Conservation (phyloP, 2,113 vertebrate species). For the Xiphophorus maculatus region DNA sequence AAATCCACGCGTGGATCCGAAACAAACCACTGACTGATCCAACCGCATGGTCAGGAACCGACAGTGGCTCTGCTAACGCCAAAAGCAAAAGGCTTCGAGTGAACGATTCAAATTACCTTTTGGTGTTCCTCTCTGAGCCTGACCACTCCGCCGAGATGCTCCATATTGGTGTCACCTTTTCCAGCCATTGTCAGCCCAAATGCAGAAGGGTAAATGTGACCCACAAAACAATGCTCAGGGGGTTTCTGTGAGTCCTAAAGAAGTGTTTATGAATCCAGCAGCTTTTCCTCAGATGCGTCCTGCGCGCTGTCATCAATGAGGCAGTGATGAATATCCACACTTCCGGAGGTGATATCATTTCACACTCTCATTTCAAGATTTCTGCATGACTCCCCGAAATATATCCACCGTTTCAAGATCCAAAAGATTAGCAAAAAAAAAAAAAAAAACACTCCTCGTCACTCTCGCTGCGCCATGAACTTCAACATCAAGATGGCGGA, state of each 20-base stretch:
- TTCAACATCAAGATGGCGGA: rapidly evolving
- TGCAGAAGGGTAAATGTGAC: slow-evolving; percentile 25
- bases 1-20: not conserved
- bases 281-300: slow-evolving; percentile 76
- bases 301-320: slow-evolving; percentile 79
- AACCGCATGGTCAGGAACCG: slow-evolving; percentile 42
- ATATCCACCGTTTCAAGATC: slow-evolving; percentile 51
- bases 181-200: slow-evolving; percentile 67
- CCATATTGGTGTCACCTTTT: slow-evolving; percentile 43
- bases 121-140: slow-evolving; percentile 87
- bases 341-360: slow-evolving; percentile 84
- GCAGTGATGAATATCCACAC: slow-evolving; percentile 77
- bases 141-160: slow-evolving; percentile 72
- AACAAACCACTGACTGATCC: not conserved
- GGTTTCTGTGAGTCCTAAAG: slow-evolving; percentile 91
- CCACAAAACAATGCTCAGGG: slow-evolving; percentile 75
- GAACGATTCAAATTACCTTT: slow-evolving; percentile 81
- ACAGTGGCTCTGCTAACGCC: slow-evolving; percentile 14
- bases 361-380: slow-evolving; percentile 85
- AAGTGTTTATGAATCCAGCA: slow-evolving; percentile 89
- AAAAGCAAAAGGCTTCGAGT: not conserved
- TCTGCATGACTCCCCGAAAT: slow-evolving; percentile 62
- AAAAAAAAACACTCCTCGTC: slow-evolving; percentile 45
- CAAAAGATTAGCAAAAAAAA: slow-evolving; percentile 21
- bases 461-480: slow-evolving; percentile 70